Evolutionary conservation across 2,797 vertebrate species (phyloP).

Genomic region (Pangasius krempfi): DNA sequence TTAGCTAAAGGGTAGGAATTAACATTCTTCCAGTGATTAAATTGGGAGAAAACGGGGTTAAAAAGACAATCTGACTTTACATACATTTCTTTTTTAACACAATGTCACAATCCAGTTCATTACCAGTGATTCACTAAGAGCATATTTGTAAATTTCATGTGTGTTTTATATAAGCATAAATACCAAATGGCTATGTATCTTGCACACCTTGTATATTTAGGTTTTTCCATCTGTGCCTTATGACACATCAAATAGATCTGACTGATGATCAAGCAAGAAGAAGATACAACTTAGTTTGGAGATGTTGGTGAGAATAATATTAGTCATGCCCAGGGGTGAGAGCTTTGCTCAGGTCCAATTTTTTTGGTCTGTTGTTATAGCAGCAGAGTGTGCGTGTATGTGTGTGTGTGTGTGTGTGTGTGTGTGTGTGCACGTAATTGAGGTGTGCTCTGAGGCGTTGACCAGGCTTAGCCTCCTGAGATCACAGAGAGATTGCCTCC

Average conservation of each 20-base stretch:
- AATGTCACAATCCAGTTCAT: not conserved
- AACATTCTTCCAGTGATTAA: not conserved
- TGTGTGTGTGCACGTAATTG: slow-evolving; percentile 50
- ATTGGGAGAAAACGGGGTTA: not conserved
- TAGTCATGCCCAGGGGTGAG: slow-evolving; percentile 41
- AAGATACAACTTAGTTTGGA: slow-evolving; percentile 9
- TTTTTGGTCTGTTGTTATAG: slow-evolving; percentile 44
- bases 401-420: slow-evolving; percentile 33
- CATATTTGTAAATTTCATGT: not conserved
- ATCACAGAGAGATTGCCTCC: slow-evolving; percentile 68
- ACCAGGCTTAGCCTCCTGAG: slow-evolving; percentile 69
- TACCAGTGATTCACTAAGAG: not conserved
- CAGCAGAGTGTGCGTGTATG: slow-evolving; percentile 20
- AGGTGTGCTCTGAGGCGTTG: slow-evolving; percentile 64
- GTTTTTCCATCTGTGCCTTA: not conserved
- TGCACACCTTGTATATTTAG: not conserved
- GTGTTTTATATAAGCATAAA: not conserved
- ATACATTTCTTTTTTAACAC: not conserved
- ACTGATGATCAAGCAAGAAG: slow-evolving; percentile 15
- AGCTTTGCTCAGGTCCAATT: slow-evolving; percentile 20
- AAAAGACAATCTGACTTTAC: not conserved
- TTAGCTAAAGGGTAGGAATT: not conserved
- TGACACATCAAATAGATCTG: slow-evolving; percentile 9
- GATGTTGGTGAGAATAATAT: slow-evolving; percentile 30
- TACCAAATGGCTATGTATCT: not conserved